Conservation (phyloP, 2,797 vertebrate genomes). For the Caiman crocodilus region DNA sequence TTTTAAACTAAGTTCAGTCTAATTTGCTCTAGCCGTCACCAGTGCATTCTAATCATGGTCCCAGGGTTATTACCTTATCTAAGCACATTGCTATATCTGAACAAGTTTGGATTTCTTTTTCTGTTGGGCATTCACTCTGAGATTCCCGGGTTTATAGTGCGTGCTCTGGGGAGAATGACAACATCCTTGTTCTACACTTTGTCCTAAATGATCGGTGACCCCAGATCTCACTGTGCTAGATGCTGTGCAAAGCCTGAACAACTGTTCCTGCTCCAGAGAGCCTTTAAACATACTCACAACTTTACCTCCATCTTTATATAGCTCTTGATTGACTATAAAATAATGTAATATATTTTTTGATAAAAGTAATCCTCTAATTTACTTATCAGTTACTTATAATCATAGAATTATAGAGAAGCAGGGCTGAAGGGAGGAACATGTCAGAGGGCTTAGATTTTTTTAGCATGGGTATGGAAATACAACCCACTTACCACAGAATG, state of each 20-base stretch:
- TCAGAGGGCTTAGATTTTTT: too few species aligned
- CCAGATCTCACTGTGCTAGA: not conserved
- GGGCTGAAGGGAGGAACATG: too few species aligned
- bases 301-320: not conserved
- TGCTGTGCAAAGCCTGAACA: not conserved
- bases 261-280: too few species aligned
- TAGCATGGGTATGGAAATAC: too few species aligned
- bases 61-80: not conserved
- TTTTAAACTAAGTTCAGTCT: not conserved
- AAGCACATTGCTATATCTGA: not conserved
- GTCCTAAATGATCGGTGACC: not conserved
- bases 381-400: not conserved
- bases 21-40: not conserved
- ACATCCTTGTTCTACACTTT: not conserved
- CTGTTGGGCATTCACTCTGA: not conserved
- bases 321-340: not conserved
- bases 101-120: not conserved
- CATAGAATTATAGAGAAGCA: too few species aligned
- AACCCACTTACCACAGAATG: too few species aligned
- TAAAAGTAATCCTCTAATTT: not conserved
- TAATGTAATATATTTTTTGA: not conserved
- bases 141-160: not conserved
- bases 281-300: not conserved
- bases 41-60: not conserved
- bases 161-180: too few species aligned